Conservation (phyloP, 2,113 vertebrate species). For the Quiscalus mexicanus region DNA sequence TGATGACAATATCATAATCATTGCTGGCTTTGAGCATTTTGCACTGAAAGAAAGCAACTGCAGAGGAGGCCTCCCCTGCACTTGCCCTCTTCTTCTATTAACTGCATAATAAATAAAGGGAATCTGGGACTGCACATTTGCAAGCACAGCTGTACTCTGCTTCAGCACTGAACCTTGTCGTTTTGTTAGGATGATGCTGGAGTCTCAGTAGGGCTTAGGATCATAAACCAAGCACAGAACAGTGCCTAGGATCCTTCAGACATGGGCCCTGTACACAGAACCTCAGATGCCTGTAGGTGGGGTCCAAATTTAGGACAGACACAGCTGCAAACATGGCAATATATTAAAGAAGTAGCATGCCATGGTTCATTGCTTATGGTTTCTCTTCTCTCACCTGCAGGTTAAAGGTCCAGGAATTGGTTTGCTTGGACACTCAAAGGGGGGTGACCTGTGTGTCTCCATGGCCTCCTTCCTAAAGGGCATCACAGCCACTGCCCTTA, state of each 20-base stretch:
- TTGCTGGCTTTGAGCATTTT: background rate
- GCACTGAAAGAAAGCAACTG: background rate
- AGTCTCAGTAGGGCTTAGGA: background rate
- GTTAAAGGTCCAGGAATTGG: constrained; percentile 81
- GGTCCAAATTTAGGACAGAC: background rate
- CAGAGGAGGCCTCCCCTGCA: background rate
- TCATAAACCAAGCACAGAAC: background rate
- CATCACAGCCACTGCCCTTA: constrained; percentile 80
- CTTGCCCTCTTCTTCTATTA: background rate
- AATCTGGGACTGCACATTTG: background rate
- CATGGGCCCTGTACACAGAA: background rate
- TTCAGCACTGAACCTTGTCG: background rate
- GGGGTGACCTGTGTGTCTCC: constrained; percentile 82
- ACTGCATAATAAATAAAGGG: background rate
- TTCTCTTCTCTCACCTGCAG: constrained; percentile 55
- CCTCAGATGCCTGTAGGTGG: background rate
- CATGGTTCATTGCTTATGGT: background rate
- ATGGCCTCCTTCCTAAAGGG: constrained; percentile 87
- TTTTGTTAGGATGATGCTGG: background rate
- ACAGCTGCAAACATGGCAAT: background rate
- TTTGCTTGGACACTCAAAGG: constrained; percentile 85
- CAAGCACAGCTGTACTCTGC: background rate
- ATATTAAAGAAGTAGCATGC: background rate
- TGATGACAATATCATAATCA: background rate
- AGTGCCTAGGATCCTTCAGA: background rate